Evolutionary conservation across 2,797 vertebrate genomes (phyloP).

Genomic region (Alfaro cultratus): DNA sequence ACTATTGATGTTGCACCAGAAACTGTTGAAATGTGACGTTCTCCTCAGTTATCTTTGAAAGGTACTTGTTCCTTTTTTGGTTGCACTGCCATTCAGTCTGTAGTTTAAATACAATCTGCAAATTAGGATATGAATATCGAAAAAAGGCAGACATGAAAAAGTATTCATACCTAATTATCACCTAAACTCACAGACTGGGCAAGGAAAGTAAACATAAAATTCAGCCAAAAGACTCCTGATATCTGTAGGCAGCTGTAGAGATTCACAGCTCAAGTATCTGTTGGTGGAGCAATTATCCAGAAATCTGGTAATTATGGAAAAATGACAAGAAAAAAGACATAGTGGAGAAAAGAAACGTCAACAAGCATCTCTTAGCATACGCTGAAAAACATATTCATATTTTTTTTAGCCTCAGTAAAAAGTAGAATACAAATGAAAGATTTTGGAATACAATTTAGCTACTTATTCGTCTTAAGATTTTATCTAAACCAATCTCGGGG

Average conservation of each 20-base stretch:
- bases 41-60: background rate
- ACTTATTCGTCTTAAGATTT: background rate
- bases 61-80: background rate
- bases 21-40: background rate
- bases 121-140: background rate
- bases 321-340: background rate
- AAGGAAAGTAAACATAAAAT: background rate
- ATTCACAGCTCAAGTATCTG: background rate
- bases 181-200: background rate
- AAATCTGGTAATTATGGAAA: background rate
- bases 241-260: background rate
- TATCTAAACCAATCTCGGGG: background rate
- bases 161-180: background rate
- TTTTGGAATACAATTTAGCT: background rate
- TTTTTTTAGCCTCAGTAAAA: background rate
- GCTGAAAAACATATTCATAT: background rate
- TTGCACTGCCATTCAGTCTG: background rate
- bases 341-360: background rate
- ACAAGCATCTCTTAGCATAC: background rate
- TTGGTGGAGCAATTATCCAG: background rate
- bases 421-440: background rate
- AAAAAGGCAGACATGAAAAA: background rate
- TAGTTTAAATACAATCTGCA: background rate
- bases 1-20: constrained; percentile 3
- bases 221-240: background rate